Conservation (phyloP, 2,113 vertebrate genomes). For the Elaphurus davidianus region DNA sequence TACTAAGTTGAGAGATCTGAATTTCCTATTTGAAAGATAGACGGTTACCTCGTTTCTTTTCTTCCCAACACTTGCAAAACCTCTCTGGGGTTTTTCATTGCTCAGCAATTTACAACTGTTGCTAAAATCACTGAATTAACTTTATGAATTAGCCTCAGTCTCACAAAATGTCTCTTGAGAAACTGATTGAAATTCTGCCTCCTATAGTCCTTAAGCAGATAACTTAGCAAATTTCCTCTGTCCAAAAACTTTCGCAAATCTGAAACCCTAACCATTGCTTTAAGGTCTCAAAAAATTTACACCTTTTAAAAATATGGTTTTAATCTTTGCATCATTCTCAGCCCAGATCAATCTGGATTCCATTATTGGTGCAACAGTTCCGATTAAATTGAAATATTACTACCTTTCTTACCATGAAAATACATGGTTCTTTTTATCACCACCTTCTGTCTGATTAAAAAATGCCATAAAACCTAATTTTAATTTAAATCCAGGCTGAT, state of each 20-base stretch:
- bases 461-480: conserved; percentile 92
- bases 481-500: conserved; percentile 92
- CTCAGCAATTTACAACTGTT: conserved; percentile 56
- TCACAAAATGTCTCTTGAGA: conserved; percentile 40
- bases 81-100: conserved; percentile 28
- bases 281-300: conserved; percentile 69
- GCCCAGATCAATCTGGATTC: conserved; percentile 87
- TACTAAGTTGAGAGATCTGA: conserved; percentile 70
- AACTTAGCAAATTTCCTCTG: conserved; percentile 62
- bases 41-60: conserved; percentile 53
- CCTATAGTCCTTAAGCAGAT: conserved; percentile 43
- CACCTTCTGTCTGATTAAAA: conserved; percentile 91
- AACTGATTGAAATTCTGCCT: conserved; percentile 47
- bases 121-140: conserved; percentile 67
- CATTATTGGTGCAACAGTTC: conserved; percentile 87
- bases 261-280: conserved; percentile 62
- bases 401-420: conserved; percentile 87
- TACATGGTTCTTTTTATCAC: conserved; percentile 90
- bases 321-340: conserved; percentile 83
- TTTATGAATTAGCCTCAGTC: conserved; percentile 47
- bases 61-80: conserved; percentile 42
- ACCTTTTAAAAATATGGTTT: conserved; percentile 85
- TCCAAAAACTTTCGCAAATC: conserved; percentile 56
- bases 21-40: conserved; percentile 70
- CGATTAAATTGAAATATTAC: conserved; percentile 89